Conservation (phyloP, 2,888 invertebrate genomes). For the Heliconius ethilla region DNA sequence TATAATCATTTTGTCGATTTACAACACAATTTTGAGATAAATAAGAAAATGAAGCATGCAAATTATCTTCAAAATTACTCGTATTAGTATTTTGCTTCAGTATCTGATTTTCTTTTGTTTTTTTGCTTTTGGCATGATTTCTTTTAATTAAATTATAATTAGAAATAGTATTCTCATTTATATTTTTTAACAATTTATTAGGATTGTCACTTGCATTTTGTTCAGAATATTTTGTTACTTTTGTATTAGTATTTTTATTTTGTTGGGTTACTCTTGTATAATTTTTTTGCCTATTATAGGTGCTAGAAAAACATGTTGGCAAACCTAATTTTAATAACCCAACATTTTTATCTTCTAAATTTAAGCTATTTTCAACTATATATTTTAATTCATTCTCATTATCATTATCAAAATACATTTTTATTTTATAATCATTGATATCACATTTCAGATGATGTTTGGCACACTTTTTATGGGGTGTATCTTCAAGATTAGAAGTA, state of each 20-base stretch:
- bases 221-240: conserved; percentile 4
- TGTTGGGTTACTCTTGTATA: conserved; percentile 12
- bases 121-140: neutral
- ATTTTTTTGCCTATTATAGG: conserved; percentile 45
- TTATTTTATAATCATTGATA: conserved; percentile 17
- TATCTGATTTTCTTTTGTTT: neutral
- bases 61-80: neutral
- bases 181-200: neutral
- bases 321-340: conserved; percentile 50
- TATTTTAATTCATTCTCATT: conserved; percentile 3
- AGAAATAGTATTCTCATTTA: neutral
- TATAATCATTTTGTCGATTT: conserved; percentile 15
- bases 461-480: neutral
- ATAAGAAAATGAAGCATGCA: neutral
- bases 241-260: neutral
- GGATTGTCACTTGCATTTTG: neutral
- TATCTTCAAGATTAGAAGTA: neutral
- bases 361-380: conserved; percentile 5
- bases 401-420: neutral
- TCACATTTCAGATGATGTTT: conserved; percentile 6
- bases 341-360: conserved; percentile 8
- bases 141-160: conserved; percentile 4
- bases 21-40: neutral
- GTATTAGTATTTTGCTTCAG: neutral
- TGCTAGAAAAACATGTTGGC: conserved; percentile 55